Percentiles rank a stretch among this genome's conserved stretches.
These are phyloP conservation scores for Drosophila stalkeri DNA, from an alignment of 2,888 invertebrate genomes.

Conservation along the genomic window DNA sequence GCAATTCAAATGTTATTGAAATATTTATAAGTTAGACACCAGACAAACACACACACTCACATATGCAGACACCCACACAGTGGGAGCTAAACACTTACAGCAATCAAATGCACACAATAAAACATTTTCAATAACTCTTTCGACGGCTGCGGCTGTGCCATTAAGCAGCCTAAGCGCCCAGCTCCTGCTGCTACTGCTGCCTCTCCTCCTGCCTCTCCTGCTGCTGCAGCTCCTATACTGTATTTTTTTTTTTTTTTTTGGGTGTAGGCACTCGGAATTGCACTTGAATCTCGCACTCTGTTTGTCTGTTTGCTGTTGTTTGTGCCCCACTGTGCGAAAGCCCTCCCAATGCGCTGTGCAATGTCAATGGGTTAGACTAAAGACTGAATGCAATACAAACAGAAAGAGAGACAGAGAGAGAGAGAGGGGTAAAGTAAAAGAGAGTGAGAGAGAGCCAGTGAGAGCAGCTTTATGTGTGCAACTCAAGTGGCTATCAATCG, in stretches of 20 bases:
- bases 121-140: conserved; percentile 82
- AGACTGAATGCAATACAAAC: background rate
- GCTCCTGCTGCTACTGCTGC: background rate
- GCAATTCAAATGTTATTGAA: conserved; percentile 80
- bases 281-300: conserved; percentile 55
- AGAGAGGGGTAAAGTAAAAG: background rate
- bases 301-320: conserved; percentile 35
- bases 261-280: conserved; percentile 38
- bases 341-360: conserved; percentile 65
- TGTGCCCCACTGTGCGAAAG: conserved; percentile 77
- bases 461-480: conserved; percentile 14
- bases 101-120: conserved; percentile 81
- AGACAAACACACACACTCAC: conserved; percentile 33
- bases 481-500: conserved; percentile 81
- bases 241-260: conserved; percentile 46
- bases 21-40: conserved; percentile 81
- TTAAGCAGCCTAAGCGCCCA: conserved; percentile 52
- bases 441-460: conserved; percentile 6
- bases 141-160: conserved; percentile 65
- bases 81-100: conserved; percentile 73
- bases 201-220: background rate
- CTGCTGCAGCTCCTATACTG: background rate
- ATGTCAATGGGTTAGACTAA: conserved; percentile 36
- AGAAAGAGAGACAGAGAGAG: background rate
- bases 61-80: conserved; percentile 14